Evolutionary conservation across 2,888 invertebrate genomes (phyloP).

Genomic region (Xestoiulus laeticollis): DNA sequence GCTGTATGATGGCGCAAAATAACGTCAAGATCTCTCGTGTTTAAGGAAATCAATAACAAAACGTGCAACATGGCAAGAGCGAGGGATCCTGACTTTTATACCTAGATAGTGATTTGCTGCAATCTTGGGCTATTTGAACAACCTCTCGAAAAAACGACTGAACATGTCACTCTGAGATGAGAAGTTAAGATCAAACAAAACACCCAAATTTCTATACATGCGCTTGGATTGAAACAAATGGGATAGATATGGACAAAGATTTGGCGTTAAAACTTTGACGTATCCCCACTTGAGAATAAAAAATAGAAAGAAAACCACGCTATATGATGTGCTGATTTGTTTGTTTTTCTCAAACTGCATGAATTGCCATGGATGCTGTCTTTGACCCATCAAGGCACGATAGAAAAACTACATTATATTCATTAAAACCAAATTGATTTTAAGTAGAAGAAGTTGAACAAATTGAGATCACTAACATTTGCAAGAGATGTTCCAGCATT

Average conservation of each 20-base stretch:
- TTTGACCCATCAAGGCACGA: too few relatives aligned
- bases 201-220: not conserved
- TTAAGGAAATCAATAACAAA: constrained; percentile 38
- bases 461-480: too few relatives aligned
- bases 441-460: too few relatives aligned
- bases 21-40: constrained; percentile 42
- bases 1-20: not conserved
- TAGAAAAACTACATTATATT: too few relatives aligned
- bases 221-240: not conserved
- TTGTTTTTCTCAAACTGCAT: too few relatives aligned
- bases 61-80: not conserved
- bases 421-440: too few relatives aligned
- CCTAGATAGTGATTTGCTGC: constrained; percentile 41
- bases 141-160: constrained; percentile 32
- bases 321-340: too few relatives aligned
- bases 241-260: not conserved
- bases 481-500: too few relatives aligned
- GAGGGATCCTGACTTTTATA: constrained; percentile 31
- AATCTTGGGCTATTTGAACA: constrained; percentile 23
- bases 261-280: not conserved
- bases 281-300: not conserved
- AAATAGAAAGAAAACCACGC: not conserved
- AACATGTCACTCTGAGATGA: constrained; percentile 27
- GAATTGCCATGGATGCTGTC: too few relatives aligned
- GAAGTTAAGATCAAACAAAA: not conserved